These are phyloP conservation scores for Melanostigma gelatinosum DNA, from an alignment of 2,113 vertebrate genomes.

Conservation along the genomic window DNA sequence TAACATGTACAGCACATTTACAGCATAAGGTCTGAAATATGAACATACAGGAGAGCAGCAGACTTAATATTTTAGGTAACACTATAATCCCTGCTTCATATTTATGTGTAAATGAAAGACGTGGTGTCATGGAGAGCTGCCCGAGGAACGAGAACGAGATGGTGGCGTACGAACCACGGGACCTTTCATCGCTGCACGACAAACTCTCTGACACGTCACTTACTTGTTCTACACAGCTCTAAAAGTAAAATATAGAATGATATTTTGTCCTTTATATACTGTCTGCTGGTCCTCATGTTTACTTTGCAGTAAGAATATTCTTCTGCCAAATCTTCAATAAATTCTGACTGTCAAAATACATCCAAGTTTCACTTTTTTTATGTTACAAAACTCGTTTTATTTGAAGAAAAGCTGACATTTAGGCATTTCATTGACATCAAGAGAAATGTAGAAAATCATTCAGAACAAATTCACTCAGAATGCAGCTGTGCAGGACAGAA, in stretches of 20 bases:
- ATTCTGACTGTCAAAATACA: slow-evolving; percentile 35
- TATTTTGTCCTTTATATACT: slow-evolving; percentile 16
- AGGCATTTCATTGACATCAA: slow-evolving; percentile 69
- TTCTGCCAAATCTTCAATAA: slow-evolving; percentile 62
- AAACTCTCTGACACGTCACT: background rate
- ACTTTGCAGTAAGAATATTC: slow-evolving; percentile 22
- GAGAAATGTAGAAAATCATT: slow-evolving; percentile 66
- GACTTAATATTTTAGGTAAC: background rate
- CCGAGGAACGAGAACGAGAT: too few species aligned
- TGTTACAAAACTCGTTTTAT: slow-evolving; percentile 88
- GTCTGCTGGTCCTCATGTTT: slow-evolving; percentile 33
- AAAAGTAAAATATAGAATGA: background rate
- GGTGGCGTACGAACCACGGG: background rate
- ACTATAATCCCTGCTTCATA: too few species aligned
- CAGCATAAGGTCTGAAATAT: background rate
- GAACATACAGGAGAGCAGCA: background rate
- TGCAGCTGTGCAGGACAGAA: slow-evolving; percentile 6
- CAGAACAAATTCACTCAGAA: slow-evolving; percentile 33
- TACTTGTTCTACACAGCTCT: slow-evolving; percentile 15
- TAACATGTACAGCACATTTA: background rate
- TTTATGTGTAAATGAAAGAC: background rate
- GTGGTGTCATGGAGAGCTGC: too few species aligned
- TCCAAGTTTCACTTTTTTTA: slow-evolving; percentile 57
- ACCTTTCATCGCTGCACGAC: background rate
- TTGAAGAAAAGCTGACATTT: slow-evolving; percentile 79